Evolutionary conservation across 1,140 invertebrate genomes (phyloP).

Genomic region (Pseudomyrmex concolor): DNA sequence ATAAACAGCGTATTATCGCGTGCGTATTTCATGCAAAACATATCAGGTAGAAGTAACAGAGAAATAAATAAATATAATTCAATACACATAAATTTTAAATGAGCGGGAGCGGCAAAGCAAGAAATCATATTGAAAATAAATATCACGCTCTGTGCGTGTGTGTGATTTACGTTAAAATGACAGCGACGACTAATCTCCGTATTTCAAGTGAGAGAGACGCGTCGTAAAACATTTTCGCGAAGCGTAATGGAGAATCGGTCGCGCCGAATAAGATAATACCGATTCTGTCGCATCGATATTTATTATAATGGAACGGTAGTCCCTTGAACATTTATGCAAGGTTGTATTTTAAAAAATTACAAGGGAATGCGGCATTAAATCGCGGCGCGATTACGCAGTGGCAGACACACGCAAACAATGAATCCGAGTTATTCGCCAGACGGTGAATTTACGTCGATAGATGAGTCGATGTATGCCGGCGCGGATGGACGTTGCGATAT

Average conservation of each 20-base stretch:
- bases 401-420: not conserved
- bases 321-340: slow-evolving; percentile 29
- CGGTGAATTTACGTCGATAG: slow-evolving; percentile 35
- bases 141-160: not conserved
- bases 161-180: slow-evolving; percentile 25
- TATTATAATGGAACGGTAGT: slow-evolving; percentile 24
- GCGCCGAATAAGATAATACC: not conserved
- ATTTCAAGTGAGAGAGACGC: slow-evolving; percentile 12
- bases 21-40: not conserved
- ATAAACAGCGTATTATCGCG: not conserved
- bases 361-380: slow-evolving; percentile 41
- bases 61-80: not conserved
- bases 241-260: not conserved
- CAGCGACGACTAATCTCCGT: slow-evolving; percentile 21
- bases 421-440: slow-evolving; percentile 18
- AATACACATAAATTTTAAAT: slow-evolving; percentile 13
- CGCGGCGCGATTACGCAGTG: slow-evolving; percentile 12
- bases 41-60: not conserved
- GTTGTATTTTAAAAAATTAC: slow-evolving; percentile 47
- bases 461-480: slow-evolving; percentile 18
- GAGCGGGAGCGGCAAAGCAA: not conserved
- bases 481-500: slow-evolving; percentile 10
- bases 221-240: slow-evolving; percentile 33
- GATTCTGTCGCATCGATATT: slow-evolving; percentile 32
- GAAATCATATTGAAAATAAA: slow-evolving; percentile 20